Base-by-base conservation (phyloP, 2,888 invertebrate genomes). In the Taphrorychus bicolor region DNA sequence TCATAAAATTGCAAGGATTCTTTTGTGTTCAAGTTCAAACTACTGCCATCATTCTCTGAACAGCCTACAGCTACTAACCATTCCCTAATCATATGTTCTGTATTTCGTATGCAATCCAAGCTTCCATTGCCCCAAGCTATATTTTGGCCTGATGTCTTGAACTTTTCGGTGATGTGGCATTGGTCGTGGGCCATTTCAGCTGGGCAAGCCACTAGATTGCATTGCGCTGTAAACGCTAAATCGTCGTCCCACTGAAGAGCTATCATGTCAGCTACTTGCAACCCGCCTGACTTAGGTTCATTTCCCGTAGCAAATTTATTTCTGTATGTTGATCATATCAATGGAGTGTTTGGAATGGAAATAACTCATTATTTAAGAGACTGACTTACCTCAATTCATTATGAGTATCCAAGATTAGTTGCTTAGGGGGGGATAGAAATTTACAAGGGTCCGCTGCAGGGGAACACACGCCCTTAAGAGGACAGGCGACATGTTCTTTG, bases 241-340 rank as follows among this genome's bases (percentile, higher is more conserved):
- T 64, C 64, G 1, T 51, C 42, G 17, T 69, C 54, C 69, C 69
- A 69, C 4, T 24, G 5, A 2, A 69, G 11, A 1, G 22, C 49
- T 59, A 64, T 59, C 69, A 69, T 64, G 18, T 69, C 56, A 3
- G 69, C 21, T 1, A 57, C 69, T 24, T 17, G 40, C 1, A 59
- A 4, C 3, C 45, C 59, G 4, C n/a, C 16, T 0, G 59, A 1
- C 11, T 21, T n/a, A 0, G n/a, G 5, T 40, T 59, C 64, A 5
- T 49, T n/a, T 3, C 69, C 69, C 0, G 3, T 23, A 0, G 69
- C 69, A 19, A 69, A 59, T 40, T 41, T 24, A 17, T 59, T 56
- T 32, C 69, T 67, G 48, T 19, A 41, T 16, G n/a, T n/a, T n/a
- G n/a, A n/a, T n/a, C n/a, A n/a, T n/a, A n/a, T n/a, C n/a, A n/a